A percentile compares a stretch with the other conserved stretches of the same genome.
These are phyloP conservation scores for Amiota minor DNA, from an alignment of 2,888 invertebrate genomes.

Conservation along the genomic window DNA sequence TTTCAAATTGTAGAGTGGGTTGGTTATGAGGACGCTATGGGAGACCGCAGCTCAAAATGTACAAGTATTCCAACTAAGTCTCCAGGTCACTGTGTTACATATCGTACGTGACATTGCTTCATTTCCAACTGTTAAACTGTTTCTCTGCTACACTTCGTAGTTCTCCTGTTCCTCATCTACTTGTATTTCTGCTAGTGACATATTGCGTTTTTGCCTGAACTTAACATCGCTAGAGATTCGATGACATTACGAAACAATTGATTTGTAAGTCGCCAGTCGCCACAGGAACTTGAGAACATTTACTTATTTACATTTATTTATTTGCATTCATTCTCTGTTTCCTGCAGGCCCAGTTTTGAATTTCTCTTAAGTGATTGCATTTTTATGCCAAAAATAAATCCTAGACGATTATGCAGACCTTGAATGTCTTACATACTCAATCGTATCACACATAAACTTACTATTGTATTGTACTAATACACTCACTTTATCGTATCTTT, in stretches of 20 bases:
- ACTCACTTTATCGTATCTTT: no score
- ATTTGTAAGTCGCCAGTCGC: neutral
- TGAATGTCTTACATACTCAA: neutral
- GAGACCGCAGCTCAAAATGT: conserved; percentile 33
- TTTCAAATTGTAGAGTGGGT: no score
- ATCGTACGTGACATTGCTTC: conserved; percentile 49
- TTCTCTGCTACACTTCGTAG: neutral
- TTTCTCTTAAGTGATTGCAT: neutral
- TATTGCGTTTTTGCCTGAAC: neutral
- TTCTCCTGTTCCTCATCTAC: neutral
- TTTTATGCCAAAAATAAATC: neutral
- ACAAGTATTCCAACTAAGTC: conserved; percentile 15
- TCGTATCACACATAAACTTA: neutral
- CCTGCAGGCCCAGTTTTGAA: neutral
- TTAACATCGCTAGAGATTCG: neutral
- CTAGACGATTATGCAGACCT: neutral
- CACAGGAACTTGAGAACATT: neutral
- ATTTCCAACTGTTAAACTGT: conserved; percentile 17
- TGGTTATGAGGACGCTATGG: no score
- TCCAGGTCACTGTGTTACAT: conserved; percentile 47
- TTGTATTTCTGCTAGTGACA: neutral
- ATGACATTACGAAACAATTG: conserved; percentile 7
- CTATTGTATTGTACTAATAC: no score
- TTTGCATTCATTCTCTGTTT: neutral
- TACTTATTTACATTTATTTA: neutral